phyloP scores from a whole-genome alignment of 2,888 invertebrate genomes.

The Agrotis ipsilon region DNA sequence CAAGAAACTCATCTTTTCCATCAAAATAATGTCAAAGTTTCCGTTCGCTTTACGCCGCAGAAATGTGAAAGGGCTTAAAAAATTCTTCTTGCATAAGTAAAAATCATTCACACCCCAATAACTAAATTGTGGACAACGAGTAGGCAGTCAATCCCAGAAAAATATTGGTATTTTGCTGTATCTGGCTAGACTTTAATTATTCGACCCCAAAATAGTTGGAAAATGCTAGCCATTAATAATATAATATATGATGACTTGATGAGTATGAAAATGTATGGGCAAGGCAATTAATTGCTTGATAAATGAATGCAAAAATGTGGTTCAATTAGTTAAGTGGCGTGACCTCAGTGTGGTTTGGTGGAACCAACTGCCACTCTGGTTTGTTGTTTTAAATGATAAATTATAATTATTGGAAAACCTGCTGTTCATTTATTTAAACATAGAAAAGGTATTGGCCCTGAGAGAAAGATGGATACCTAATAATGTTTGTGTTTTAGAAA shows the following conservation, averaged over 20 bases:
- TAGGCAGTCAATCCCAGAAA: too few relatives aligned
- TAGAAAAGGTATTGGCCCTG: too few relatives aligned
- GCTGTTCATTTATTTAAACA: neutral
- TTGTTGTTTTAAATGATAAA: constrained; percentile 18
- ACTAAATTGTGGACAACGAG: too few relatives aligned
- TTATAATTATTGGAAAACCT: constrained; percentile 3
- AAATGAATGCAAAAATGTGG: constrained; percentile 45
- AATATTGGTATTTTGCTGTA: neutral
- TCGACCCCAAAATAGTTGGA: neutral
- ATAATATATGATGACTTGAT: neutral
- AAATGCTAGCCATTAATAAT: too few relatives aligned
- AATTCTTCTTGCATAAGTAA: too few relatives aligned
- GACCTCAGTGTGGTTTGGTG: constrained; percentile 32
- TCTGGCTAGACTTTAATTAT: neutral
- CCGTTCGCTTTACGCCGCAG: too few relatives aligned
- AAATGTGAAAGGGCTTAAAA: too few relatives aligned
- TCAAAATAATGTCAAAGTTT: too few relatives aligned
- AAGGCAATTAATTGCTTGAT: constrained; percentile 8
- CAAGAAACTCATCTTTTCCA: too few relatives aligned
- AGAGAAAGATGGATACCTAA: too few relatives aligned
- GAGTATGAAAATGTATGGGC: constrained; percentile 8
- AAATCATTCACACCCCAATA: too few relatives aligned
- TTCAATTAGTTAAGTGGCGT: constrained; percentile 43
- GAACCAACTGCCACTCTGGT: constrained; percentile 11
- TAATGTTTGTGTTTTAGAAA: too few relatives aligned